These are phyloP conservation scores for Plumapathes pennacea DNA, from an alignment of 92 coral and sea anemone species.

Conservation along the genomic window DNA sequence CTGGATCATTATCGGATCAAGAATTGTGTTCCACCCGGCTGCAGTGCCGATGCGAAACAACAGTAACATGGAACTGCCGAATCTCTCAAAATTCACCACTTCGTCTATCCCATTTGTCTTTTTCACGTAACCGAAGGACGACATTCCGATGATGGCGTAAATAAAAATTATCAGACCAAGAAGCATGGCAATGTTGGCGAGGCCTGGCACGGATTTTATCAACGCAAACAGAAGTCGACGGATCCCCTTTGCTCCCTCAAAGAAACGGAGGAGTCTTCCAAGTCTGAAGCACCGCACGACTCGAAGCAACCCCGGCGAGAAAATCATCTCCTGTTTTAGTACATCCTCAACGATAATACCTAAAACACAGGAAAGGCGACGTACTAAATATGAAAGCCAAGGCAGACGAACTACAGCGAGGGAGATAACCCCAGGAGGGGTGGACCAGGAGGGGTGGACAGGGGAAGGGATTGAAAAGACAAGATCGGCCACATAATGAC, in stretches of 20 bases:
- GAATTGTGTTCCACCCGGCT: conserved; percentile 99
- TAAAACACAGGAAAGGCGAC: too few relatives aligned
- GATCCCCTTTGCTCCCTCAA: conserved; percentile 96
- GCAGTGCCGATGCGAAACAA: conserved; percentile 97
- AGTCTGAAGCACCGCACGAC: conserved; percentile 96
- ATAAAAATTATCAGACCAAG: conserved; percentile 90
- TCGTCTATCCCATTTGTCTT: conserved; percentile 87
- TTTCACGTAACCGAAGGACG: conserved; percentile 94
- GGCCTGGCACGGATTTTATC: conserved; percentile 93
- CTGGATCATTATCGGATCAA: conserved; percentile 89
- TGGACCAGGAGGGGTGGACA: too few relatives aligned
- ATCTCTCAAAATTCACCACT: conserved; percentile 94
- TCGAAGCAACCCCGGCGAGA: conserved; percentile 96
- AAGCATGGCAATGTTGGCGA: conserved; percentile 89
- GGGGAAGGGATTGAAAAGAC: too few relatives aligned
- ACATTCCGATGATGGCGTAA: conserved; percentile 98
- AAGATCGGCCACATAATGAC: too few relatives aligned
- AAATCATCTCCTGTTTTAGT: conserved; percentile 69
- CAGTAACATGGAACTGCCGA: conserved; percentile 79
- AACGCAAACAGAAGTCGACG: conserved; percentile 90
- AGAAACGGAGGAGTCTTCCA: conserved; percentile 90
- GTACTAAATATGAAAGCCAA: too few relatives aligned
- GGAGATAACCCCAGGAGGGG: too few relatives aligned
- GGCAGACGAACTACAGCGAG: too few relatives aligned
- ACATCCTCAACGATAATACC: conserved; percentile 85